A percentile compares a stretch with the other conserved stretches of the same genome.
Evolutionary conservation across 2,888 invertebrate species (phyloP).

Genomic region (Sericinus montela): DNA sequence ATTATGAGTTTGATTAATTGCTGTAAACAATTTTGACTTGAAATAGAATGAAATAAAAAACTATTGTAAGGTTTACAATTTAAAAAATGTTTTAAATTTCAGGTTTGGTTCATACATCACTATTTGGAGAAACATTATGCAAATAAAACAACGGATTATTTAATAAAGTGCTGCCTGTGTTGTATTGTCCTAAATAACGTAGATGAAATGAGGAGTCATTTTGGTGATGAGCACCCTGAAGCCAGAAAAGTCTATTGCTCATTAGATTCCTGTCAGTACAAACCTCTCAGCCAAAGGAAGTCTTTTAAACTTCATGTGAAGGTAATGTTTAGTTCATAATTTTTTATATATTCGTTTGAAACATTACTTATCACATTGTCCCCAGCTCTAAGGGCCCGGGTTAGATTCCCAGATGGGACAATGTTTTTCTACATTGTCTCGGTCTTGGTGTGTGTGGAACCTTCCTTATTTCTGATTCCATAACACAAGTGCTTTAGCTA

Average conservation of each 20-base stretch:
- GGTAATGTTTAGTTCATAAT: constrained; percentile 35
- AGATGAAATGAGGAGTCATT: constrained; percentile 58
- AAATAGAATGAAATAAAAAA: no score
- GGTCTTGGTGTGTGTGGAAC: no score
- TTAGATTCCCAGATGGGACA: no score
- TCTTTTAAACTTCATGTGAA: constrained; percentile 66
- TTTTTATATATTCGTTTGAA: no score
- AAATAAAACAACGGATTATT: constrained; percentile 32
- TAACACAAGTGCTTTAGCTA: no score
- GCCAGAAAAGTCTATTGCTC: constrained; percentile 62
- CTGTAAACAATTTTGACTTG: no score
- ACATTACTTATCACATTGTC: no score
- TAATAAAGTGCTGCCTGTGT: constrained; percentile 65
- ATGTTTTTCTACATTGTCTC: no score
- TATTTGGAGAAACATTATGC: constrained; percentile 47
- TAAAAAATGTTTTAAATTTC: constrained; percentile 21
- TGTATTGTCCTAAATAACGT: constrained; percentile 46
- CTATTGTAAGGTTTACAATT: neutral
- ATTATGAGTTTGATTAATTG: no score
- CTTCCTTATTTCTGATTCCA: no score
- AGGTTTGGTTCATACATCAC: constrained; percentile 67
- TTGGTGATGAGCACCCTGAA: constrained; percentile 51
- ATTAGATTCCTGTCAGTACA: constrained; percentile 54
- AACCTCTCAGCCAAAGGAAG: constrained; percentile 61
- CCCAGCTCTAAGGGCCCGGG: no score